These are phyloP conservation scores for Mesocricetus auratus DNA, from an alignment of 2,113 vertebrate genomes.

Conservation along the genomic window DNA sequence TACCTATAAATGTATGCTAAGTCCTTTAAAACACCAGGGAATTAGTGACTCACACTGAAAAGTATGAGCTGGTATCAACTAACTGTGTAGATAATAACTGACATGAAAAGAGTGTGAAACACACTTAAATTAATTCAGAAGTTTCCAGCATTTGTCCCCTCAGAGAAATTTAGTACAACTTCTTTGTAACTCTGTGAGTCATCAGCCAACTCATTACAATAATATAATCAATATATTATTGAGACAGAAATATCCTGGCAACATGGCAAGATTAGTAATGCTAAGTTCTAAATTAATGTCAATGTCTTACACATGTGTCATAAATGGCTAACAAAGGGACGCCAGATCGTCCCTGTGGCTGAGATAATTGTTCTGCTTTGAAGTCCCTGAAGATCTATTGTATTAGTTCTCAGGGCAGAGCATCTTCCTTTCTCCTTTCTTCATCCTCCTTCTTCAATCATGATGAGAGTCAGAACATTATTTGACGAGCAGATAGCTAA, in stretches of 20 bases:
- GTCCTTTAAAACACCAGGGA: slow-evolving; percentile 3
- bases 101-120: slow-evolving; percentile 52
- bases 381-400: slow-evolving; percentile 75
- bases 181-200: slow-evolving; percentile 72
- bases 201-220: slow-evolving; percentile 74
- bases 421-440: slow-evolving; percentile 1
- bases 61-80: slow-evolving; percentile 1
- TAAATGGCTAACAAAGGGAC: slow-evolving; percentile 71
- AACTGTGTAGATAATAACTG: slow-evolving; percentile 21
- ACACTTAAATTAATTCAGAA: slow-evolving; percentile 53
- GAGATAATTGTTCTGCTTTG: slow-evolving; percentile 79
- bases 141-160: slow-evolving; percentile 48
- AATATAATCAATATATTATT: slow-evolving; percentile 79
- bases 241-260: slow-evolving; percentile 75
- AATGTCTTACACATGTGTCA: slow-evolving; percentile 73
- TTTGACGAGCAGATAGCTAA: slow-evolving; percentile 60
- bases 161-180: slow-evolving; percentile 74
- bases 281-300: slow-evolving; percentile 76
- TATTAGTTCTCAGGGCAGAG: slow-evolving; percentile 62
- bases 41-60: slow-evolving; percentile 65
- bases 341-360: slow-evolving; percentile 70
- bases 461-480: slow-evolving; percentile 54
- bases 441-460: slow-evolving; percentile 60
- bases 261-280: slow-evolving; percentile 66
- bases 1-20: background rate